Percentiles rank a stretch among this genome's conserved stretches.
Evolutionary conservation across 2,113 vertebrate species (phyloP).

Genomic region (Narcine bancroftii): DNA sequence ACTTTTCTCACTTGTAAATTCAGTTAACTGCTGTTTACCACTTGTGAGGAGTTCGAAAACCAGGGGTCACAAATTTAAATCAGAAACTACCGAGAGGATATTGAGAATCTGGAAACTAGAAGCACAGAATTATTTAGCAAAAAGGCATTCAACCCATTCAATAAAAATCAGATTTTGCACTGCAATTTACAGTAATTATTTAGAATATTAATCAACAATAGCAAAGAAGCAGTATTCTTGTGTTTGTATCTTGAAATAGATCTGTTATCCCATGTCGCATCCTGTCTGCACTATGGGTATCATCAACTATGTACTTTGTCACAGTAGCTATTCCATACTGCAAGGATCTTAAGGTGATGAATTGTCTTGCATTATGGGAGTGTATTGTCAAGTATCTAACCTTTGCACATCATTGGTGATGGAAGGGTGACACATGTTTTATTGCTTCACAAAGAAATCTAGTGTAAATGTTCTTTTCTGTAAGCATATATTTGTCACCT

Average conservation of each 20-base stretch:
- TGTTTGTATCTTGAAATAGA: slow-evolving; percentile 4
- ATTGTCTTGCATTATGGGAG: background rate
- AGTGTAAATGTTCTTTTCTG: slow-evolving; percentile 6
- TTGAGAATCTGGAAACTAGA: background rate
- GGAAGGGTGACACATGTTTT: background rate
- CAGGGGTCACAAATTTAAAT: background rate
- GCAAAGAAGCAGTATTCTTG: slow-evolving; percentile 4
- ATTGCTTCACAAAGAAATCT: slow-evolving; percentile 4
- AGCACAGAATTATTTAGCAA: background rate
- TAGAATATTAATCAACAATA: slow-evolving; percentile 3
- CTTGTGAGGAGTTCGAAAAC: background rate
- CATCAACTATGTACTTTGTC: background rate
- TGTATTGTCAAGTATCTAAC: slow-evolving; percentile 28
- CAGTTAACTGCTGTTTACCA: background rate
- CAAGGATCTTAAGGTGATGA: background rate
- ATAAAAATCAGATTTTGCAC: background rate
- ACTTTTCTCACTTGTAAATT: background rate
- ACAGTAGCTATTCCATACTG: background rate
- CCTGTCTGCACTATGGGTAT: background rate
- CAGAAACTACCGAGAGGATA: background rate
- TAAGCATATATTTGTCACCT: background rate
- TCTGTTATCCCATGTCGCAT: background rate
- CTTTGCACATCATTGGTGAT: background rate
- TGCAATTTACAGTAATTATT: slow-evolving; percentile 31
- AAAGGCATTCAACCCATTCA: background rate